These are phyloP conservation scores for Coptodon rendalli DNA, from an alignment of 2,113 vertebrate genomes.

Conservation along the genomic window DNA sequence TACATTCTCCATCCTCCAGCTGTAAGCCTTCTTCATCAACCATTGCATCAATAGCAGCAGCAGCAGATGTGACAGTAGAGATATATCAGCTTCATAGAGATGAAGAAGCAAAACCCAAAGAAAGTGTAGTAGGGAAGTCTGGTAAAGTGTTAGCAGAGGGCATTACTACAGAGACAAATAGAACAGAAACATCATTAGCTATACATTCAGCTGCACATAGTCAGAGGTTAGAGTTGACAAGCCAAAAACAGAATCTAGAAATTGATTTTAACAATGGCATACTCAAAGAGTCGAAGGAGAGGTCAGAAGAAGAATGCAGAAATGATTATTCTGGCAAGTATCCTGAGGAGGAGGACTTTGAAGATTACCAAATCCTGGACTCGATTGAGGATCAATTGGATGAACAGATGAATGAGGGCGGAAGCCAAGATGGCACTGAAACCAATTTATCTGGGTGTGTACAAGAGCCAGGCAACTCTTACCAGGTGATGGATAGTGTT, in stretches of 20 bases:
- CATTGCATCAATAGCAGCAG: neutral
- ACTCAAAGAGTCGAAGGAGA: neutral
- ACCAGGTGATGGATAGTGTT: neutral
- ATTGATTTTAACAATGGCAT: neutral
- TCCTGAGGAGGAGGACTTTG: neutral
- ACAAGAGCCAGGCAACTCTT: neutral
- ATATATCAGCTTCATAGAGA: neutral
- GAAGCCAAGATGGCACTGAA: neutral
- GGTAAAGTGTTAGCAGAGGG: constrained; percentile 2
- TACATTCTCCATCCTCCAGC: neutral
- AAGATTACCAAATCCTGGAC: neutral
- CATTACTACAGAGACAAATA: neutral
- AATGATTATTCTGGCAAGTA: neutral
- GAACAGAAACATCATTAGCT: neutral
- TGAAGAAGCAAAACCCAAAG: neutral
- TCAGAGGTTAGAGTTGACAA: neutral
- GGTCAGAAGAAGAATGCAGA: neutral
- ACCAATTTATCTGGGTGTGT: neutral
- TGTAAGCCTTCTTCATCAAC: neutral
- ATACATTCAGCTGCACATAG: neutral
- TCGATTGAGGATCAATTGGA: neutral
- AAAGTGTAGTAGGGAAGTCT: neutral
- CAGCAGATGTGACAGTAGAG: neutral
- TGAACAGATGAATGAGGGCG: neutral
- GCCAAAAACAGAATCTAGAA: neutral